Evolutionary conservation across 1,140 invertebrate genomes (phyloP), one percentile per base, ranked within the genome.

Genomic region (Steinernema feltiae): DNA sequence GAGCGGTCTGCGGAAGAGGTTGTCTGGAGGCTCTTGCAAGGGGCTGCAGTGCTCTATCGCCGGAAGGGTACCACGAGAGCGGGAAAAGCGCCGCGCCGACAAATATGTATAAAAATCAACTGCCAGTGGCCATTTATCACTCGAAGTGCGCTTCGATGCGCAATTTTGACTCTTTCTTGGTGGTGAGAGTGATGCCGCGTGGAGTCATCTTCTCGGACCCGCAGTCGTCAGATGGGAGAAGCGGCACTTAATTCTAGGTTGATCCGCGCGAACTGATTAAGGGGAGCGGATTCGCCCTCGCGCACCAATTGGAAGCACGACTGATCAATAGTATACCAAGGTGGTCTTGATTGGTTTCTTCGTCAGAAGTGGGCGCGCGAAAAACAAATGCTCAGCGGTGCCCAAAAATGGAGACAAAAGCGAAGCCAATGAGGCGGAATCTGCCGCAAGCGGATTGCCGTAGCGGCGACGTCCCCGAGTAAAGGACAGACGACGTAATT

Each of bases 361-460:
- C 53, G 53, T 63, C 24, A 63, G 24, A 63, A 63, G 53, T 63
- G 53, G 53, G 53, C 53, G 53, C 53, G 53, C 53, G 53, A 63
- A 63, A 63, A 63, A 63, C 53, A 63, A 63, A 63, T 63, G 53
- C 53, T 63, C 53, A 63, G 53, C 53, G 53, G 53, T 63, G 53
- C 53, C 53, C 53, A 63, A 63, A n/a, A 63, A 63, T 27, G 53
- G 53, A 63, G 53, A 63, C 53, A 63, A 63, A 63, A 63, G 53
- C 53, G 53, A 63, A 63, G 53, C 53, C 53, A 63, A 63, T 63
- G 53, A 63, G 53, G 53, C 53, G 53, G 53, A 63, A 63, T 63
- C 53, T 27, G 53, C 53, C 24, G 53, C 15, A 3, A 27, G 24
- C 53, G 53, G 53, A 63, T n/a, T 15, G 53, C 35, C 35, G 35